Percentiles rank a stretch among this genome's conserved stretches.
Conservation (phyloP, 2,113 vertebrate species). For the Grallaria varia region DNA sequence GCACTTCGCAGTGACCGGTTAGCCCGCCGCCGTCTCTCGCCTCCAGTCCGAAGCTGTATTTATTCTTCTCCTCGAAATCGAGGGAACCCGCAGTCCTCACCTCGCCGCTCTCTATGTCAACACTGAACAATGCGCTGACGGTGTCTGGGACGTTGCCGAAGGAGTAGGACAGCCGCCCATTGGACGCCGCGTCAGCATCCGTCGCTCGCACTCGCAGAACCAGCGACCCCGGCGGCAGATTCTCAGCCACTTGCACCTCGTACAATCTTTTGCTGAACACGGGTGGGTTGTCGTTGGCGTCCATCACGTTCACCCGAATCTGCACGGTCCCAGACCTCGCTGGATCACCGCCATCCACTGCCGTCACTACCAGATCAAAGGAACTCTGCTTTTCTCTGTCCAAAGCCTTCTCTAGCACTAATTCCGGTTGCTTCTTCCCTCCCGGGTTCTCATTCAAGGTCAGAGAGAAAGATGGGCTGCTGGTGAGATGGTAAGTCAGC, state of each 20-base stretch:
- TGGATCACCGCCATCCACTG: neutral
- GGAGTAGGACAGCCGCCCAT: rapidly evolving
- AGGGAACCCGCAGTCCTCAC: rapidly evolving
- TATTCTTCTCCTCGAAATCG: neutral
- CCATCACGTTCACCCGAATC: neutral
- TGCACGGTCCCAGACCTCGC: neutral
- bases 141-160: rapidly evolving
- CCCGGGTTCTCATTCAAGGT: neutral
- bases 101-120: rapidly evolving
- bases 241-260: neutral
- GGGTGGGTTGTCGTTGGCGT: neutral
- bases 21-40: neutral
- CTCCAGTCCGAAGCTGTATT: neutral
- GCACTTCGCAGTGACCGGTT: too few species aligned
- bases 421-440: neutral
- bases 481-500: neutral
- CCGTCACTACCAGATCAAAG: neutral
- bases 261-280: neutral
- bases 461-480: neutral
- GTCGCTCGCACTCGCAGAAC: neutral
- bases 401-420: neutral
- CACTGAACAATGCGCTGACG: rapidly evolving
- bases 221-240: neutral
- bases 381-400: neutral
- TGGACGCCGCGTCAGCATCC: rapidly evolving